Percentiles rank a stretch among this genome's conserved stretches.
Evolutionary conservation across 2,888 invertebrate species (phyloP).

Genomic region (Leptinotarsa tumamoca): DNA sequence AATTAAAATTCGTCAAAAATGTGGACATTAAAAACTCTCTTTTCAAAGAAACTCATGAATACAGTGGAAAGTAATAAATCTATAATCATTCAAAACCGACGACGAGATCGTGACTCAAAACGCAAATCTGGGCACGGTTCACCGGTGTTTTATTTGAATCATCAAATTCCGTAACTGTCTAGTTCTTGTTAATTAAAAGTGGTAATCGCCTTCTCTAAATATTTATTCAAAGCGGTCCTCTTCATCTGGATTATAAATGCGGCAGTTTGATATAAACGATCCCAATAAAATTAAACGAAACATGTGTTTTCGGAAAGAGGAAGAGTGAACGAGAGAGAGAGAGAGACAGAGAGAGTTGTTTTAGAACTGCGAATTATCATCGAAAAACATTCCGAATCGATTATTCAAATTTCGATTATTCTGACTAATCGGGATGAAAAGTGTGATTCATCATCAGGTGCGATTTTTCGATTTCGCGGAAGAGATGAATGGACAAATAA

Average conservation of each 20-base stretch:
- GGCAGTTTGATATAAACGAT: slow-evolving; percentile 28
- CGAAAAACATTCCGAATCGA: slow-evolving; percentile 2
- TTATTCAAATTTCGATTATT: slow-evolving; percentile 20
- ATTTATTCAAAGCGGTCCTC: slow-evolving; percentile 38
- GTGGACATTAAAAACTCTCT: too few species aligned
- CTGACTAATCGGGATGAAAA: slow-evolving; percentile 11
- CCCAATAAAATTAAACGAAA: slow-evolving; percentile 26
- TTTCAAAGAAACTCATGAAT: too few species aligned
- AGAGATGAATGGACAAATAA: slow-evolving; percentile 12
- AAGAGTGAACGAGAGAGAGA: not conserved
- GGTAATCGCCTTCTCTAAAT: slow-evolving; percentile 43
- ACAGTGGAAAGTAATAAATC: too few species aligned
- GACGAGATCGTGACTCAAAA: not conserved
- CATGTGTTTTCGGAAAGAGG: slow-evolving; percentile 15
- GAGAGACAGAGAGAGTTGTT: not conserved
- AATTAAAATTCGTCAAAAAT: too few species aligned
- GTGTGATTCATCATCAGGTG: slow-evolving; percentile 19
- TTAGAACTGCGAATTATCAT: not conserved
- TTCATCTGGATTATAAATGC: slow-evolving; percentile 34
- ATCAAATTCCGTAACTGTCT: slow-evolving; percentile 32
- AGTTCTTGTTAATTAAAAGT: slow-evolving; percentile 44
- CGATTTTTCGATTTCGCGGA: slow-evolving; percentile 16
- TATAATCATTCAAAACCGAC: not conserved
- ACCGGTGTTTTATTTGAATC: slow-evolving; percentile 35
- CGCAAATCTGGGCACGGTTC: slow-evolving; percentile 12